Conservation (phyloP, 2,113 vertebrate genomes). For the Myrmecophaga tridactyla region DNA sequence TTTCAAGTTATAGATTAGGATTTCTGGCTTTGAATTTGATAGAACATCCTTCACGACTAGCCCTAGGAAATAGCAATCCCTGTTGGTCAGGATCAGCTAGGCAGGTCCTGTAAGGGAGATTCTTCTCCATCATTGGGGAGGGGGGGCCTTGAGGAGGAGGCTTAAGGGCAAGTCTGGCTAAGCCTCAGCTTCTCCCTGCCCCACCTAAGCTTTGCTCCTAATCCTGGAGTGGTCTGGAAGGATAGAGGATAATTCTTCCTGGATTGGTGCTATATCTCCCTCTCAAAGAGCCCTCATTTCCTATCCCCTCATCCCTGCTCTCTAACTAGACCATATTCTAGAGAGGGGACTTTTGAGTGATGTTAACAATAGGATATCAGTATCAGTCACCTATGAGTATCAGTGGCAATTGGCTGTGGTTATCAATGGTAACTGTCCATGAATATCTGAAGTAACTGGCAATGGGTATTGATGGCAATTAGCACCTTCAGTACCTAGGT, state of each 20-base stretch:
- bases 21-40: slow-evolving; percentile 17
- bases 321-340: neutral
- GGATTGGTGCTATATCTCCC: neutral
- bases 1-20: slow-evolving; percentile 21
- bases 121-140: neutral
- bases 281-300: neutral
- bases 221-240: neutral
- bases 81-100: neutral
- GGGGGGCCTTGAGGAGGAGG: neutral
- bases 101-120: neutral
- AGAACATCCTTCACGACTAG: slow-evolving; percentile 14
- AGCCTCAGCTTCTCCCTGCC: neutral
- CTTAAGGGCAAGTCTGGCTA: neutral
- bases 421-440: neutral
- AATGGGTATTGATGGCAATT: neutral
- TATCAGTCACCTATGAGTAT: neutral
- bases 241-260: slow-evolving; percentile 8
- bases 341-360: neutral
- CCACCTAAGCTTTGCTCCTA: neutral
- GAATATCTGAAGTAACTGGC: neutral
- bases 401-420: neutral
- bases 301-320: neutral
- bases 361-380: neutral
- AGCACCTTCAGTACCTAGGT: neutral
- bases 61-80: neutral